Evolutionary conservation across 2,797 vertebrate genomes (phyloP).

Genomic region (Scyliorhinus canicula): DNA sequence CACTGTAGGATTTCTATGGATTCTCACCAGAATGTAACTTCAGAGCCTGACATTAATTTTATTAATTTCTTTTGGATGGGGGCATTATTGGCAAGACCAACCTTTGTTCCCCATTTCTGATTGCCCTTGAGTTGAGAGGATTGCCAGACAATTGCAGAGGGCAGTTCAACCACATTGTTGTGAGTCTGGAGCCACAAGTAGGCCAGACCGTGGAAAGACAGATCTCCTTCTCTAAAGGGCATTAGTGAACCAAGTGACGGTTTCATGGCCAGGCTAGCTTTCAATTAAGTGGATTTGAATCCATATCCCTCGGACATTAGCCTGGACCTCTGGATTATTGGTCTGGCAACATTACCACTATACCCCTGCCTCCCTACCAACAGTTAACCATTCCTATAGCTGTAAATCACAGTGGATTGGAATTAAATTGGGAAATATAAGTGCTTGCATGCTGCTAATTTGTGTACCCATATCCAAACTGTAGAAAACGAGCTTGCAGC

Average conservation of each 20-base stretch:
- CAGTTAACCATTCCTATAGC: background rate
- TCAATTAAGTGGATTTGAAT: background rate
- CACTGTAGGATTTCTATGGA: too few relatives aligned
- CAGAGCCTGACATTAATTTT: too few relatives aligned
- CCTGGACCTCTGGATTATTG: too few relatives aligned
- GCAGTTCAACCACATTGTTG: too few relatives aligned
- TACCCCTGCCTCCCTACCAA: background rate
- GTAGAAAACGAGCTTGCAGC: background rate
- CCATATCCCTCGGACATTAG: background rate
- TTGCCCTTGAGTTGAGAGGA: background rate
- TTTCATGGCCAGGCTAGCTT: background rate
- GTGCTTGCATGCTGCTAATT: background rate
- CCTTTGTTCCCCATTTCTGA: background rate
- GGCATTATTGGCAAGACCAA: background rate
- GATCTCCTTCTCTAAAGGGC: too few relatives aligned
- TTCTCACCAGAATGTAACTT: background rate
- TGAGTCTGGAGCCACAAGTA: background rate
- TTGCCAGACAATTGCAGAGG: background rate
- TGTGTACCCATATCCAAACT: too few relatives aligned
- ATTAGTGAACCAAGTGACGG: too few relatives aligned
- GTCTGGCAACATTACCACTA: background rate
- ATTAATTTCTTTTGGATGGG: background rate
- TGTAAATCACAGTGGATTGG: background rate
- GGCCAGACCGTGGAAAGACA: too few relatives aligned
- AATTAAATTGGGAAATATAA: background rate